A percentile compares a stretch with the other conserved stretches of the same genome.
Evolutionary conservation across 2,888 invertebrate species (phyloP).

Genomic region (Hofmannophila pseudospretella): DNA sequence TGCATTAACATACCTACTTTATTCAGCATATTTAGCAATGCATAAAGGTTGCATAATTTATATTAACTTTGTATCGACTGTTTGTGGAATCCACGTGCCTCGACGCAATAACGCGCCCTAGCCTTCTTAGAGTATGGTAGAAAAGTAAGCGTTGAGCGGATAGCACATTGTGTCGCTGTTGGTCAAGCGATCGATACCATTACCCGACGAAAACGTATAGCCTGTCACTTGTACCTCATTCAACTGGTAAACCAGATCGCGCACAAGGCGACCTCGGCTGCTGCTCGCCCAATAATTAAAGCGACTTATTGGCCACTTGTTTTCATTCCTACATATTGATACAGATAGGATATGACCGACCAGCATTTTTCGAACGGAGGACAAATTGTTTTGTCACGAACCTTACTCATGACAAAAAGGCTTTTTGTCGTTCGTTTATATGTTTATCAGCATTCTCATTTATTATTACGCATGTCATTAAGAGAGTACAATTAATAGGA

Average conservation of each 20-base stretch:
- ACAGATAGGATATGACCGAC: constrained; percentile 50
- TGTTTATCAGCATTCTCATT: constrained; percentile 5
- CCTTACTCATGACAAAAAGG: constrained; percentile 33
- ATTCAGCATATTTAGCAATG: constrained; percentile 13
- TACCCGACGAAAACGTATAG: too few species aligned
- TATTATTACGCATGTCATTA: constrained; percentile 3
- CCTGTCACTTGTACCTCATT: constrained; percentile 41
- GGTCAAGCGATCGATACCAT: constrained; percentile 9
- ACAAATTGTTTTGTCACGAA: constrained; percentile 36
- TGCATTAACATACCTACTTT: constrained; percentile 8
- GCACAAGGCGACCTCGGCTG: constrained; percentile 65
- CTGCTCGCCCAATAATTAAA: constrained; percentile 65
- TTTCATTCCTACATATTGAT: constrained; percentile 57
- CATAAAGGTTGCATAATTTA: constrained; percentile 15
- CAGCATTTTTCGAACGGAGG: constrained; percentile 43
- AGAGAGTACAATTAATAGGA: constrained; percentile 3
- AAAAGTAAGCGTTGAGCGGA: constrained; percentile 25
- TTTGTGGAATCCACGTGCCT: constrained; percentile 22
- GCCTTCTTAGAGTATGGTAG: constrained; percentile 25
- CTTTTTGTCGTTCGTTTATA: constrained; percentile 10
- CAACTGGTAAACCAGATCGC: constrained; percentile 68
- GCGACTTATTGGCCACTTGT: constrained; percentile 67
- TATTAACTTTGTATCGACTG: constrained; percentile 13
- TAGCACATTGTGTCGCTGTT: constrained; percentile 4
- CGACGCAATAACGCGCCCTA: constrained; percentile 27